Evolutionary conservation across 2,797 vertebrate genomes (phyloP).

Genomic region (Lates japonicus): DNA sequence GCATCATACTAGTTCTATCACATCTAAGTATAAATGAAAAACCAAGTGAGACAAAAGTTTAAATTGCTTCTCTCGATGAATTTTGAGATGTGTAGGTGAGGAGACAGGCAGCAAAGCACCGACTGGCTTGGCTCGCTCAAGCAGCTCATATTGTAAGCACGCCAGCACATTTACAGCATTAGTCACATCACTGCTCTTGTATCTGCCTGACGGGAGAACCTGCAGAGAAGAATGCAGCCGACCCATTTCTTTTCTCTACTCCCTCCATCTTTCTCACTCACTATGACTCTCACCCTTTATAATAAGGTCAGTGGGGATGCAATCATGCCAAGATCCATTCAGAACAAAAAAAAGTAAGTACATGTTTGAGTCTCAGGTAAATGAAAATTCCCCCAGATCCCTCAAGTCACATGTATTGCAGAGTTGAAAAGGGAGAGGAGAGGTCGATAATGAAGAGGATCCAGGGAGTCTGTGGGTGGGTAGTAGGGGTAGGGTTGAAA

Average conservation of each 20-base stretch:
- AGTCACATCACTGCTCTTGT: slow-evolving; percentile 76
- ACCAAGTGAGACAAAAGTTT: slow-evolving; percentile 68
- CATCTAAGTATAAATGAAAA: slow-evolving; percentile 56
- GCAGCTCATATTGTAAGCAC: slow-evolving; percentile 62
- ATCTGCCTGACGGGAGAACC: slow-evolving; percentile 72
- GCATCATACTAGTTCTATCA: slow-evolving; percentile 22
- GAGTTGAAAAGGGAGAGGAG: slow-evolving; percentile 18
- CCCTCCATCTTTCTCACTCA: slow-evolving; percentile 36
- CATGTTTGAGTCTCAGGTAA: slow-evolving; percentile 68
- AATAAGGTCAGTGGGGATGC: slow-evolving; percentile 84
- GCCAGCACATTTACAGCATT: slow-evolving; percentile 77
- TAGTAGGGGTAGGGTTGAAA: slow-evolving; percentile 18
- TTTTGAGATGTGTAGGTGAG: slow-evolving; percentile 61
- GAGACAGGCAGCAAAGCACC: slow-evolving; percentile 50
- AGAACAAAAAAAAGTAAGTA: slow-evolving; percentile 42
- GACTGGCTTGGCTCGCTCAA: slow-evolving; percentile 58
- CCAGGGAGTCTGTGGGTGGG: slow-evolving; percentile 33
- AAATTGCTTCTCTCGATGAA: slow-evolving; percentile 71
- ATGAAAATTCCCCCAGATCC: slow-evolving; percentile 64
- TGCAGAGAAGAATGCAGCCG: slow-evolving; percentile 61
- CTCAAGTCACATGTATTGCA: slow-evolving; percentile 24
- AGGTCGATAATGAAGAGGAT: slow-evolving; percentile 50
- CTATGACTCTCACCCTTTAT: slow-evolving; percentile 67
- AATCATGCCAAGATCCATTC: slow-evolving; percentile 72
- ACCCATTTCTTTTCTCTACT: slow-evolving; percentile 59